Conservation (phyloP, 2,113 vertebrate species). For the Garra rufa region DNA sequence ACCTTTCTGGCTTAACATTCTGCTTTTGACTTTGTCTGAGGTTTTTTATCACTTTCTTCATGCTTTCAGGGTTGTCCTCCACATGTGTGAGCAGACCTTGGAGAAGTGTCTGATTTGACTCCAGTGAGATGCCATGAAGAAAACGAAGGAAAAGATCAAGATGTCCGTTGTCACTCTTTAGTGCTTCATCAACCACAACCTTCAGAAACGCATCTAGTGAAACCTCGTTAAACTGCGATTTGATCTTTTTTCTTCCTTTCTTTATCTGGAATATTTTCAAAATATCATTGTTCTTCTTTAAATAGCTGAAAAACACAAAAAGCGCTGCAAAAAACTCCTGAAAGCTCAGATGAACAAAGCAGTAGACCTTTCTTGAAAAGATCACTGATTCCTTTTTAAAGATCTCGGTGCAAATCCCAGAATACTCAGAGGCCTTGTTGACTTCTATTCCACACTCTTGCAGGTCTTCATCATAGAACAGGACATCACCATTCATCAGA, state of each 20-base stretch:
- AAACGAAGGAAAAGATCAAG: slow-evolving; percentile 38
- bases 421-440: background rate
- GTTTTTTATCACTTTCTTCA: slow-evolving; percentile 27
- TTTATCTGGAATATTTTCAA: slow-evolving; percentile 14
- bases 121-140: slow-evolving; percentile 26
- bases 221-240: background rate
- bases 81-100: background rate
- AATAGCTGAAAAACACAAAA: slow-evolving; percentile 17
- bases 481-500: background rate
- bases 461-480: slow-evolving; percentile 32
- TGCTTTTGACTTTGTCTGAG: slow-evolving; percentile 19
- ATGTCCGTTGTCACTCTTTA: slow-evolving; percentile 24
- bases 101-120: slow-evolving; percentile 29
- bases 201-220: slow-evolving; percentile 23
- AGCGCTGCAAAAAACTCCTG: slow-evolving; percentile 26
- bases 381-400: slow-evolving; percentile 13
- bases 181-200: slow-evolving; percentile 7
- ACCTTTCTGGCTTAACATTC: slow-evolving; percentile 17
- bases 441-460: slow-evolving; percentile 4
- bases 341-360: slow-evolving; percentile 39
- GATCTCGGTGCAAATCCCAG: slow-evolving; percentile 35
- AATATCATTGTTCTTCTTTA: background rate
- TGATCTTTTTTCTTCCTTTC: slow-evolving; percentile 15
- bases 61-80: slow-evolving; percentile 4
- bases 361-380: background rate